Conservation (phyloP, 2,888 invertebrate species). For the Odontomyia ornata region DNA sequence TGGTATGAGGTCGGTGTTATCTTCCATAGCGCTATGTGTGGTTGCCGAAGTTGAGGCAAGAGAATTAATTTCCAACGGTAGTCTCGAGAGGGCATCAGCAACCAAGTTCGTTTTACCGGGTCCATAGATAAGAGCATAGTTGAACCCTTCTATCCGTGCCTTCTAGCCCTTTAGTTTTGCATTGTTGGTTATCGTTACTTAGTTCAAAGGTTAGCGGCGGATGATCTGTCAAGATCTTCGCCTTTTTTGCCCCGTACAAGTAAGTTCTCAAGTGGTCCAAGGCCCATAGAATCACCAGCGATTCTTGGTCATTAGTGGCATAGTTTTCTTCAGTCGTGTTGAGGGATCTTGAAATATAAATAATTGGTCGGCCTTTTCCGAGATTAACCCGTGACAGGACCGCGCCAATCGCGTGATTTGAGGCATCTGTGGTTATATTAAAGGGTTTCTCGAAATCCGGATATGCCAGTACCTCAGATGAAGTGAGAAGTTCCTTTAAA, state of each 20-base stretch:
- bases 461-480: neutral
- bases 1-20: slow-evolving; percentile 2
- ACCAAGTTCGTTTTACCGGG: slow-evolving; percentile 22
- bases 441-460: slow-evolving; percentile 15
- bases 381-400: slow-evolving; percentile 7
- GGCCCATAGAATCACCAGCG: slow-evolving; percentile 12
- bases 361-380: slow-evolving; percentile 27
- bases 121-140: slow-evolving; percentile 4
- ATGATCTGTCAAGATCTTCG: slow-evolving; percentile 25
- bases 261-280: slow-evolving; percentile 18
- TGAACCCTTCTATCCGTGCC: slow-evolving; percentile 46
- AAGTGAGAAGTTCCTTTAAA: neutral
- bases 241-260: slow-evolving; percentile 16
- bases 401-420: slow-evolving; percentile 27
- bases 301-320: slow-evolving; percentile 13
- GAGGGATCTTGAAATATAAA: slow-evolving; percentile 7
- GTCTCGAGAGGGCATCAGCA: neutral
- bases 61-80: neutral
- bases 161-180: slow-evolving; percentile 26
- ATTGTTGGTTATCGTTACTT: slow-evolving; percentile 9
- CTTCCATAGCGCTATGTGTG: slow-evolving; percentile 14
- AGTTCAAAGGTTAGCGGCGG: slow-evolving; percentile 22
- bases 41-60: neutral
- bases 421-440: neutral
- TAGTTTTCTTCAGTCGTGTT: slow-evolving; percentile 39